Base-by-base conservation (phyloP, 2,888 invertebrate genomes). In the Pinctada fucata region DNA sequence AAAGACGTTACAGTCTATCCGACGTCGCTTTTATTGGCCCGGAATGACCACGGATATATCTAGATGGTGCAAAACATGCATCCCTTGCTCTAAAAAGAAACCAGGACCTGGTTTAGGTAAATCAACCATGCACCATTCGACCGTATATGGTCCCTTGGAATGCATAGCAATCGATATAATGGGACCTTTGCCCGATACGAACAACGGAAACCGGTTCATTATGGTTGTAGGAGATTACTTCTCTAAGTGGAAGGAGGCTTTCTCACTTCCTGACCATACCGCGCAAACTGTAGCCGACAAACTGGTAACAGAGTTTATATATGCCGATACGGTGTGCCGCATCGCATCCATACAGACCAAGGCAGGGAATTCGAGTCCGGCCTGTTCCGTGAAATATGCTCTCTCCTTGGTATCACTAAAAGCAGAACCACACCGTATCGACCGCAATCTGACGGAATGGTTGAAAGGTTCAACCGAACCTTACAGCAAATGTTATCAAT, bases 201-300 rank as follows among this genome's bases (percentile, higher is more conserved):
- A 68, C 13, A 68, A 52, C 13, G 58, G 73, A 45, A 80, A 82
- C 31, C 51, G n/a, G 13, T 79, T 71, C 52, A 75, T 82, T 10
- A 52, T 81, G 72, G 81, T 83, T 5, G 50, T 83, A 4, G 13
- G 16, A 8, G 80, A 82, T 68, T 81, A 81, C 58, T 84, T 81
- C 76, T 73, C 79, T 49, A 81, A 75, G 67, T 79, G 79, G 79
- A n/a, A n/a, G n/a, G n/a, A 49, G 47, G 49, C 75, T 48, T 58
- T 65, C 16, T 52, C 72, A 13, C n/a, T 72, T 10, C 31, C 48
- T 2, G 48, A 77, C 52, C 80, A 79, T 45, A 65, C 63, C 2
- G 82, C 82, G 3, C 51, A 77, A 52, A 77, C 82, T n/a, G n/a
- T n/a, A n/a, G n/a, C n/a, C n/a, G n/a, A n/a, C n/a, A n/a, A n/a